These are phyloP conservation scores for Speoplatyrhinus poulsoni DNA, from an alignment of 2,113 vertebrate species.

Conservation along the genomic window DNA sequence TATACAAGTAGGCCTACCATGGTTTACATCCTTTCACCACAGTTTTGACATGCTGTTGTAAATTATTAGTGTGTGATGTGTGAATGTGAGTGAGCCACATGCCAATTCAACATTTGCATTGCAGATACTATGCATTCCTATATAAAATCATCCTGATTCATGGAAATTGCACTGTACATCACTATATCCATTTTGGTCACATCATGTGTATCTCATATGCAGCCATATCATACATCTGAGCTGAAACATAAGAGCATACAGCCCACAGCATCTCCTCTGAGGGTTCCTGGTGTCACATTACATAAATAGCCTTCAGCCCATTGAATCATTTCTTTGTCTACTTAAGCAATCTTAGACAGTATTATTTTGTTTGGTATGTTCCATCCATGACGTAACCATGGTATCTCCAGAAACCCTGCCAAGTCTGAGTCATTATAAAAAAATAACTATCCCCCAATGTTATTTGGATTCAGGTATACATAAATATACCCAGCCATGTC, in stretches of 20 bases:
- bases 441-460: neutral
- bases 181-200: no score
- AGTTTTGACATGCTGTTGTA: no score
- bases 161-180: no score
- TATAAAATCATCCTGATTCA: no score
- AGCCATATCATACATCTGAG: no score
- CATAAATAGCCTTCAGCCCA: neutral
- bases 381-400: constrained; percentile 4
- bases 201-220: no score
- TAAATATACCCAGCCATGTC: no score
- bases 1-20: no score
- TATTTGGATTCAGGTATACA: neutral
- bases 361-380: neutral
- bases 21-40: no score
- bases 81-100: no score
- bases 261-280: no score
- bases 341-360: neutral
- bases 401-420: neutral
- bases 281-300: neutral
- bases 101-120: neutral
- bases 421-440: neutral
- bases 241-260: no score
- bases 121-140: neutral
- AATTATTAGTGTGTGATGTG: neutral
- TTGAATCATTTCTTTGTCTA: neutral